Evolutionary conservation across 2,113 vertebrate species (phyloP).

Genomic region (Phycodurus eques): DNA sequence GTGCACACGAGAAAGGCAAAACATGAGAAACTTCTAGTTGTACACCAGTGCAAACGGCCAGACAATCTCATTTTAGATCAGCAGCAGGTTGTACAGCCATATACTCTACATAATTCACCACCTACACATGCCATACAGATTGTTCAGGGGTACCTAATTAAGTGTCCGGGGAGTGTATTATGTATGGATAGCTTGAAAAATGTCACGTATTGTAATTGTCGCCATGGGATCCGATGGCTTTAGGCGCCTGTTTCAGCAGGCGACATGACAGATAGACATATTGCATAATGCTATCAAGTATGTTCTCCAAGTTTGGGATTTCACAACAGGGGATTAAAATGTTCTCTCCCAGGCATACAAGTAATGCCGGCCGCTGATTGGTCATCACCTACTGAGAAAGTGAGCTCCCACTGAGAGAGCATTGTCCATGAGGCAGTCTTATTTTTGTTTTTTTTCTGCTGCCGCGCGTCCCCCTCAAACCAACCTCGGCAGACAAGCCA

Average conservation of each 20-base stretch:
- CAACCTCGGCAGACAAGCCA: constrained; percentile 62
- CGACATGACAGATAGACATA: constrained; percentile 41
- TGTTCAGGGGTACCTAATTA: background rate
- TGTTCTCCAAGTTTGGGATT: constrained; percentile 57
- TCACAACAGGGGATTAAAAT: constrained; percentile 53
- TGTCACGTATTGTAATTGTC: constrained; percentile 44
- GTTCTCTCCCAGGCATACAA: constrained; percentile 49
- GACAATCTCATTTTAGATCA: background rate
- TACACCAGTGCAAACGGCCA: too few relatives aligned
- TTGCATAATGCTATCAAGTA: constrained; percentile 46
- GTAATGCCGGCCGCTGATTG: constrained; percentile 48
- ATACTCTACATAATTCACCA: background rate
- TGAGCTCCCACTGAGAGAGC: constrained; percentile 41
- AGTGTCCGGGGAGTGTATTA: background rate
- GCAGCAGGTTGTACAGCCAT: background rate
- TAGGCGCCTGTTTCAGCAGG: constrained; percentile 51
- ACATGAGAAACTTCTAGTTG: too few relatives aligned
- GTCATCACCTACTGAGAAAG: constrained; percentile 51
- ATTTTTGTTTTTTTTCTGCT: background rate
- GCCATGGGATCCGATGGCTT: constrained; percentile 47
- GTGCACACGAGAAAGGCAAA: too few relatives aligned
- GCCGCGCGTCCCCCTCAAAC: constrained; percentile 30
- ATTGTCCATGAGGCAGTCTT: constrained; percentile 40
- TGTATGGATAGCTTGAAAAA: background rate
- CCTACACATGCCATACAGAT: background rate